Evolutionary conservation across 2,797 vertebrate genomes (phyloP).

Genomic region (Leuciscus waleckii): DNA sequence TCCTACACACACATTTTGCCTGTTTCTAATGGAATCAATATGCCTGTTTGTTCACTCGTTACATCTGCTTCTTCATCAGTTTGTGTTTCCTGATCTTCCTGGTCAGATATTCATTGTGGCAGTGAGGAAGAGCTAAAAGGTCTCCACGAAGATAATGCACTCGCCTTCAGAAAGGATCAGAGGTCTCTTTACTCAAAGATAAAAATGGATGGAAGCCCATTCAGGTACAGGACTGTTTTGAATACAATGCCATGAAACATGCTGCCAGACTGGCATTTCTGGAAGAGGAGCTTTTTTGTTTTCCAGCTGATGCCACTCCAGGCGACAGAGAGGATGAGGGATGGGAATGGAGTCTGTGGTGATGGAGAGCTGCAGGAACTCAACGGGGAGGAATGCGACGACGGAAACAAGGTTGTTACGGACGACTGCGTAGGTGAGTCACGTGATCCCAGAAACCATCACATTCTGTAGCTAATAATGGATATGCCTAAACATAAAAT

Average conservation of each 20-base stretch:
- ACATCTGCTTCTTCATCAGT: background rate
- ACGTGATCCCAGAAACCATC: background rate
- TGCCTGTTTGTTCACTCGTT: background rate
- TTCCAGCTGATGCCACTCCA: slow-evolving; percentile 84
- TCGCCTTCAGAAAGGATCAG: slow-evolving; percentile 96
- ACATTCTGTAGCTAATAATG: background rate
- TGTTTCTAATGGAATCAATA: slow-evolving; percentile 15
- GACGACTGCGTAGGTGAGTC: slow-evolving; percentile 90
- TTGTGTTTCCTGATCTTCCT: slow-evolving; percentile 13
- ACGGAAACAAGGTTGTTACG: slow-evolving; percentile 79
- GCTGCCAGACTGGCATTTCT: background rate
- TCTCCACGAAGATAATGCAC: slow-evolving; percentile 87
- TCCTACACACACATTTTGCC: background rate
- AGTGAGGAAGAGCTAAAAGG: slow-evolving; percentile 90
- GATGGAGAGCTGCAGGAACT: slow-evolving; percentile 88
- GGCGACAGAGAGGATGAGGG: slow-evolving; percentile 80
- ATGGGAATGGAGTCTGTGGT: slow-evolving; percentile 83
- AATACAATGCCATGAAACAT: slow-evolving; percentile 1
- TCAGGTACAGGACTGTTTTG: slow-evolving; percentile 81
- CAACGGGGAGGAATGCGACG: slow-evolving; percentile 93
- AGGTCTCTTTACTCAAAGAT: slow-evolving; percentile 94
- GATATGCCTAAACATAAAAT: background rate
- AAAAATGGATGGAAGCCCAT: slow-evolving; percentile 93
- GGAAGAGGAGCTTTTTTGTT: background rate
- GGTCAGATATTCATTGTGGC: slow-evolving; percentile 93